Evolutionary conservation across 2,888 invertebrate species (phyloP), one percentile per base, ranked within the genome.

Genomic region (Cordilura impudica): DNA sequence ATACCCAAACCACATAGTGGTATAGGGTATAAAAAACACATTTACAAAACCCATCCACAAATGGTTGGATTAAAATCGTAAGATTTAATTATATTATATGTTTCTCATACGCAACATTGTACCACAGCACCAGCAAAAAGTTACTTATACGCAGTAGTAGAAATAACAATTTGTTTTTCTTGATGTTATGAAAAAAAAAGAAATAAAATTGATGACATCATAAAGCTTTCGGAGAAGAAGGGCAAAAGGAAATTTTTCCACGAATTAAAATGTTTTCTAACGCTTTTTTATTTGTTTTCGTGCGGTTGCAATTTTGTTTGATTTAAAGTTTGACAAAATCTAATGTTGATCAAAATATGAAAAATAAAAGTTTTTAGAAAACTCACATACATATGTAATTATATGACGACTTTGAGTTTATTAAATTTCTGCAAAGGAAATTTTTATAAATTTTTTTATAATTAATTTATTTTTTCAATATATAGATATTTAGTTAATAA

Each of bases 131-230:
- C 45, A 45, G 39, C 26, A n/a, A 2, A 1, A 8, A n/a, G 45
- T 74, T 74, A 61, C 66, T 67, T 21, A 74, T 74, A 74, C 74
- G 67, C 31, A 43, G 10, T 43, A 16, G n/a, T 43, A n/a, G 8
- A 14, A 23, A n/a, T 21, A 63, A 14, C 19, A 16, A 23, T 35
- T 49, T 31, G 29, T 18, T 26, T 45, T 23, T 3, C 10, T 39
- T 4, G 0, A 39, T 39, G 2, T 12, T n/a, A 39, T 19, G 21
- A 49, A 21, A 8, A 21, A 21, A 21, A 6, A 58, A 35, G 23
- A 23, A 0, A 16, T 31, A 26, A 49, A 49, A 16, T 3, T 31
- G 47, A 71, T 76, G 70, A 76, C 70, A 58, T 76, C 60, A 76
- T 71, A 43, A 65, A 76, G 70, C 70, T 76, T 66, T 76, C 53